Conservation (phyloP, 2,113 vertebrate genomes). For the Spheniscus mendiculus region DNA sequence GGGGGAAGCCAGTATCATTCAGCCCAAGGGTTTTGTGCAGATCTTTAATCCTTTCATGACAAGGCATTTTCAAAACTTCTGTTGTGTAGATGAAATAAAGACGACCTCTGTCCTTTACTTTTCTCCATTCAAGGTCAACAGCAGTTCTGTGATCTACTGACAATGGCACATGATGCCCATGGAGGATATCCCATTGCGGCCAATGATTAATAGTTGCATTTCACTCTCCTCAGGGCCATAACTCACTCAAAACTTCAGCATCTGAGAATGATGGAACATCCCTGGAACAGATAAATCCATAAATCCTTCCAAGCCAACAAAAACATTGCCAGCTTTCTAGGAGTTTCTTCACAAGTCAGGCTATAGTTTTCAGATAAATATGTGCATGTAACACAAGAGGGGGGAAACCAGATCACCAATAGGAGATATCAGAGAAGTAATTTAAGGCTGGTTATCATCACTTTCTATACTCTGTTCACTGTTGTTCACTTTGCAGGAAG, state of each 20-base stretch:
- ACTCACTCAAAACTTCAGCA: constrained; percentile 3
- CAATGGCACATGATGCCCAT: neutral
- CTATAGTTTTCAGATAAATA: neutral
- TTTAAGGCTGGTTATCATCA: neutral
- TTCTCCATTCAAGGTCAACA: constrained; percentile 3
- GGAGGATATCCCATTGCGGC: neutral
- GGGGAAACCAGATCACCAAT: neutral
- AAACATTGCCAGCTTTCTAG: neutral
- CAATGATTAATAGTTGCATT: neutral
- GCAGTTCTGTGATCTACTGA: constrained; percentile 3
- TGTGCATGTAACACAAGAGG: neutral
- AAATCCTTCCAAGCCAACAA: neutral
- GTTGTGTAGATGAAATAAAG: neutral
- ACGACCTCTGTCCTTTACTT: constrained; percentile 17
- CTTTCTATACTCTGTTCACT: neutral
- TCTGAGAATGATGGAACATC: neutral
- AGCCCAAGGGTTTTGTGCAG: neutral
- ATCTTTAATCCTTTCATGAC: neutral
- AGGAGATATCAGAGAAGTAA: neutral
- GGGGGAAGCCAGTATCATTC: neutral
- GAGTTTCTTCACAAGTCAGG: neutral
- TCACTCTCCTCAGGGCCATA: neutral
- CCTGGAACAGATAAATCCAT: neutral
- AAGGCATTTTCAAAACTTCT: neutral
- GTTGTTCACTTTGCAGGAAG: neutral